Evolutionary conservation across 2,113 vertebrate genomes (phyloP), one percentile per base, ranked within the genome.

Genomic region (Chlamydotis undulata): DNA sequence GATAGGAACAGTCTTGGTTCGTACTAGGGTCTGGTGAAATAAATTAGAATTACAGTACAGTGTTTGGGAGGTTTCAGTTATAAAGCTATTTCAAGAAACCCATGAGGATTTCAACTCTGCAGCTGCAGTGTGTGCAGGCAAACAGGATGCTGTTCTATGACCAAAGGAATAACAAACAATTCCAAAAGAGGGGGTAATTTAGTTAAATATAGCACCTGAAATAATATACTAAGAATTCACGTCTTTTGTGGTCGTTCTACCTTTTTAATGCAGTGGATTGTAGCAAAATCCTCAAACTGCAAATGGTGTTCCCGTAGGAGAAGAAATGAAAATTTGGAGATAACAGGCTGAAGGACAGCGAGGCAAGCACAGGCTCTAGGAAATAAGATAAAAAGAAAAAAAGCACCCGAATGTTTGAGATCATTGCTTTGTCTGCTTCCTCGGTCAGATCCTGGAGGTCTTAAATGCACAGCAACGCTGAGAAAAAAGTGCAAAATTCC

Each of bases 131-230:
- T 91, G 83, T 76, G 59, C 91, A 95, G 78, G 89, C 94, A 97
- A 97, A 97, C 96, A 97, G 96, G 96, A 97, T 97, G 92, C 96
- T 89, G 69, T 65, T 96, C 95, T 89, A 69, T 94, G 81, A 95
- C 89, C 96, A 97, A 87, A 97, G 95, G 96, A 96, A 96, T 96
- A 97, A 97, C 89, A 97, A 97, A 94, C 94, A 97, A 88, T 91
- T 96, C 87, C 82, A 94, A 94, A 97, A 97, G 87, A 90, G 77
- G 79, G 89, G 95, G 57, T 91, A 76, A 96, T 94, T 94, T 89
- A 83, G 95, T 95, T 97, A 97, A 97, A 97, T 89, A 95, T 94
- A 97, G 95, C 78, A 39, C 67, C 92, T 94, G 67, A 83, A 97
- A 94, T 89, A 96, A 94, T 80, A 92, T 9, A 76, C 70, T 53